phyloP scores from a whole-genome alignment of 2,888 invertebrate species.

The Lycophotia porphyrea region DNA sequence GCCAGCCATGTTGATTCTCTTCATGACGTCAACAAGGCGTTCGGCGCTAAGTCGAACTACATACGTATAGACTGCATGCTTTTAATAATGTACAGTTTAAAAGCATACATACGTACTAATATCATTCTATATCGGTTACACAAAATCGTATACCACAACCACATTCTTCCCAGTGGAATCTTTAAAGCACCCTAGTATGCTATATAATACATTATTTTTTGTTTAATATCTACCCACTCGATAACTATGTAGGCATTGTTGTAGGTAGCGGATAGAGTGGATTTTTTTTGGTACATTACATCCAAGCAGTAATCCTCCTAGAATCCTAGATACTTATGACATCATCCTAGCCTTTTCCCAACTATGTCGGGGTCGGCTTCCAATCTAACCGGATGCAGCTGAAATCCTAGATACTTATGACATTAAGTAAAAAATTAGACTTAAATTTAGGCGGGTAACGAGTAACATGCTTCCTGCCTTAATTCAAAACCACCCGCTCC shows the following conservation, averaged over 20 bases:
- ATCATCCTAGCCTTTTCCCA: no score
- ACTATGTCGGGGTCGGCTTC: no score
- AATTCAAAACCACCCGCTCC: conserved; percentile 8
- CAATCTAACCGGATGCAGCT: no score
- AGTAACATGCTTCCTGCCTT: background rate
- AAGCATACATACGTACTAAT: conserved; percentile 4
- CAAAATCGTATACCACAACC: conserved; percentile 12
- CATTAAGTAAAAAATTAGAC: background rate
- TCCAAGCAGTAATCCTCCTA: background rate
- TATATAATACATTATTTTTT: background rate
- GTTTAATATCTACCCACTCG: no score
- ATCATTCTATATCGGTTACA: conserved; percentile 2
- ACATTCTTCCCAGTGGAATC: background rate
- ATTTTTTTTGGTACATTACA: background rate
- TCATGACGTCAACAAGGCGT: conserved; percentile 81
- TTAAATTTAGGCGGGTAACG: background rate
- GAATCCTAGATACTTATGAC: no score
- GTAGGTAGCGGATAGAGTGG: background rate
- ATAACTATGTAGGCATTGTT: background rate
- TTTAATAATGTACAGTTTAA: conserved; percentile 14
- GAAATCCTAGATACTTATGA: no score
- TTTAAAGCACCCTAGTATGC: background rate
- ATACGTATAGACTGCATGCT: conserved; percentile 7
- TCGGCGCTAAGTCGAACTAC: conserved; percentile 42
- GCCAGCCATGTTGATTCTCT: conserved; percentile 83